Percentiles rank a stretch among this genome's conserved stretches.
Conservation (phyloP, 2,797 vertebrate genomes). For the Spheniscus humboldti region DNA sequence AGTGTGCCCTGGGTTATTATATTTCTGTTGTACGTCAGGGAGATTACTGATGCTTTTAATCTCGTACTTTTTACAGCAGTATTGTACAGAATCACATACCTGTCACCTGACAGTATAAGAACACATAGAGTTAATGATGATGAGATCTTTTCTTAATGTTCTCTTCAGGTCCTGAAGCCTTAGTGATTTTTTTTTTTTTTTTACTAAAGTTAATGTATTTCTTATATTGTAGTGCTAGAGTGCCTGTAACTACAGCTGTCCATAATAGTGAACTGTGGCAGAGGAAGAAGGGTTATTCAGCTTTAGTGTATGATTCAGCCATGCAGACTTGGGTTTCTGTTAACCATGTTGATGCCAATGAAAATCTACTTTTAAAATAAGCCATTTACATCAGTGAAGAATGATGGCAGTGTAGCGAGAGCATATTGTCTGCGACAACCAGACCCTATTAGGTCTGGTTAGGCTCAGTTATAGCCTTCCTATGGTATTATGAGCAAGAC, state of each 20-base stretch:
- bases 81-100: background rate
- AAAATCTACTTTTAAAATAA: conserved; percentile 17
- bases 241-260: background rate
- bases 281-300: background rate
- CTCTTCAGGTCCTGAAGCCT: background rate
- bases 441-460: background rate
- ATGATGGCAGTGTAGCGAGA: background rate
- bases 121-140: background rate
- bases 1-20: background rate
- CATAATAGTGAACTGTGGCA: background rate
- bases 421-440: background rate
- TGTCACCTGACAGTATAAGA: background rate
- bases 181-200: background rate
- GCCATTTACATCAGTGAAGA: background rate
- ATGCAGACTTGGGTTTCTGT: background rate
- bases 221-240: background rate
- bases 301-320: background rate
- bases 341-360: background rate
- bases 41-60: background rate
- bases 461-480: background rate
- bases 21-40: background rate
- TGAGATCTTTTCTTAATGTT: background rate
- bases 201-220: background rate
- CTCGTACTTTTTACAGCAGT: background rate
- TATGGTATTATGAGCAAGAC: background rate